Evolutionary conservation across 2,113 vertebrate genomes (phyloP).

Genomic region (Mesocricetus auratus): DNA sequence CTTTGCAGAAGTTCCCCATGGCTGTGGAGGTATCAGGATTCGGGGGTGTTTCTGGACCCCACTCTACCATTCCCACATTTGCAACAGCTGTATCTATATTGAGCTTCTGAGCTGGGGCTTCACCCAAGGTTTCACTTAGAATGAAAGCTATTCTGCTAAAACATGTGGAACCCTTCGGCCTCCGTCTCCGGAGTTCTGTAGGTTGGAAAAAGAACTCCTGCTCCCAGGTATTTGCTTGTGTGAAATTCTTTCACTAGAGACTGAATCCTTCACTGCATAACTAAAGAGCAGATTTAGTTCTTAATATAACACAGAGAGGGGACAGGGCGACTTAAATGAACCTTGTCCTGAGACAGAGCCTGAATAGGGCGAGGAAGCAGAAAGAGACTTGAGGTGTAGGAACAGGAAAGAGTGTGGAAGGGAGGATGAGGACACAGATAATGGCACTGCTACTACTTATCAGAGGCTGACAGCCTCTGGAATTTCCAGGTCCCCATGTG

Average conservation of each 20-base stretch:
- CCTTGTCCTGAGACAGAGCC: not conserved
- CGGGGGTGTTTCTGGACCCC: not conserved
- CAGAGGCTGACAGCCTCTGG: not conserved
- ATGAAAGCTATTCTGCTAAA: not conserved
- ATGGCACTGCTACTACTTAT: not conserved
- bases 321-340: not conserved
- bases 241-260: not conserved
- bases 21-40: not conserved
- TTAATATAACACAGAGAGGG: not conserved
- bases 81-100: not conserved
- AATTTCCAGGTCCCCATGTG: not conserved
- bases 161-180: not conserved
- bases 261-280: not conserved
- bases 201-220: not conserved
- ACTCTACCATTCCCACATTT: not conserved
- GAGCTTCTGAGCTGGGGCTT: not conserved
- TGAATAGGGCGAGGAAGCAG: not conserved
- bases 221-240: not conserved
- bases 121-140: not conserved
- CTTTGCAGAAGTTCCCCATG: not conserved
- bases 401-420: not conserved
- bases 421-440: no score
- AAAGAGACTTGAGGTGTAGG: no score
- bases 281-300: not conserved
- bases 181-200: not conserved